Percentiles rank a stretch among this genome's conserved stretches.
phyloP scores from a whole-genome alignment of 1,140 invertebrate species.

The Trinorchestia longiramus region DNA sequence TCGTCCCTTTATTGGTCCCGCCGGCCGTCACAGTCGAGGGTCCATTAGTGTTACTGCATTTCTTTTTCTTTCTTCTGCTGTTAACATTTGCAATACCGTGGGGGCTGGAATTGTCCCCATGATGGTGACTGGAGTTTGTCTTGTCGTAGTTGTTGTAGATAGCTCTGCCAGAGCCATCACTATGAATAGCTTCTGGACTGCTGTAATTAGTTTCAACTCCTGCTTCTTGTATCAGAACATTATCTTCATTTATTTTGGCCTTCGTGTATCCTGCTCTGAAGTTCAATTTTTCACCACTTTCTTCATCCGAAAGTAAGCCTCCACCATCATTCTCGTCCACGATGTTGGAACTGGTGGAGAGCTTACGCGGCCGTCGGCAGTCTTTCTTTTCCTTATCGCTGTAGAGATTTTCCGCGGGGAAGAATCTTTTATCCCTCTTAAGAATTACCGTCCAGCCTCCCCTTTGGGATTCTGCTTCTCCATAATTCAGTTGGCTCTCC shows the following conservation, averaged over 20 bases:
- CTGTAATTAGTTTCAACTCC: neutral
- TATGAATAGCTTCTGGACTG: neutral
- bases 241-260: neutral
- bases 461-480: neutral
- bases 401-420: slow-evolving; percentile 34
- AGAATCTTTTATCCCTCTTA: slow-evolving; percentile 44
- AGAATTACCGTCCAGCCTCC: slow-evolving; percentile 47
- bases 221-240: neutral
- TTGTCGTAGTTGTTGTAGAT: neutral
- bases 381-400: slow-evolving; percentile 22
- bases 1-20: neutral
- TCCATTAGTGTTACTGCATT: neutral
- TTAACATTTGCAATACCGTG: neutral
- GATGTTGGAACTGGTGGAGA: neutral
- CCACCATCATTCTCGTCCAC: neutral
- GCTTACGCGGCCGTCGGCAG: neutral
- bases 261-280: neutral
- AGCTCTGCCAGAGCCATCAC: neutral
- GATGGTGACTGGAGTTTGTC: neutral
- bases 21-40: neutral
- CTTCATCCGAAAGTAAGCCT: neutral
- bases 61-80: neutral
- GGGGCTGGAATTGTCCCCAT: neutral
- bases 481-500: slow-evolving; percentile 21
- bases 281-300: neutral